Conservation (phyloP, 2,113 vertebrate species). For the Cygnus atratus region DNA sequence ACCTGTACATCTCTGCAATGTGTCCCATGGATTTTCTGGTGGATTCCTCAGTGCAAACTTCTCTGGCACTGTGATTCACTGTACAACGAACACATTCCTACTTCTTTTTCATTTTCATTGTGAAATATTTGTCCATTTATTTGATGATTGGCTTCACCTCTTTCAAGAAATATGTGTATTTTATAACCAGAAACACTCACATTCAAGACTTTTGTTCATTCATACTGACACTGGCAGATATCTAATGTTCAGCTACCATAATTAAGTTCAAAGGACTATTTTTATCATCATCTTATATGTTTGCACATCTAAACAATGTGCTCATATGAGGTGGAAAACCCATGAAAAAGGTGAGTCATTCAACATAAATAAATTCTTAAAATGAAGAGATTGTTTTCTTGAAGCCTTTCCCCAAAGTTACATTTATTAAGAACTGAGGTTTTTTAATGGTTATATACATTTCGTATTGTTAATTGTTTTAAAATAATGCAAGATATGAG, state of each 20-base stretch:
- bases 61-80: background rate
- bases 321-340: background rate
- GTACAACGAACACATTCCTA: background rate
- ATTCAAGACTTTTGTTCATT: background rate
- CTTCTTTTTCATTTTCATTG: background rate
- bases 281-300: background rate
- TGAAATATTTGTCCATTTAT: background rate
- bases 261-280: background rate
- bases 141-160: background rate
- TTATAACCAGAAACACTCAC: background rate
- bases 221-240: background rate
- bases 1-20: fast-evolving
- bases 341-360: background rate
- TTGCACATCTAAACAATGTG: background rate
- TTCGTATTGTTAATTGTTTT: background rate
- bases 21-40: background rate
- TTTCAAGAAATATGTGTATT: background rate
- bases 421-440: fast-evolving
- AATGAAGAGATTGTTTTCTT: background rate
- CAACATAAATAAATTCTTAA: background rate
- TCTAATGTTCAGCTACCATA: background rate
- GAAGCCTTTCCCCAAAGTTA: background rate
- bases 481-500: background rate
- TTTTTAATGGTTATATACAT: background rate
- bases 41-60: background rate